Percentiles rank a stretch among this genome's conserved stretches.
Conservation (phyloP, 2,888 invertebrate species). For the Xestia rhomboidea region DNA sequence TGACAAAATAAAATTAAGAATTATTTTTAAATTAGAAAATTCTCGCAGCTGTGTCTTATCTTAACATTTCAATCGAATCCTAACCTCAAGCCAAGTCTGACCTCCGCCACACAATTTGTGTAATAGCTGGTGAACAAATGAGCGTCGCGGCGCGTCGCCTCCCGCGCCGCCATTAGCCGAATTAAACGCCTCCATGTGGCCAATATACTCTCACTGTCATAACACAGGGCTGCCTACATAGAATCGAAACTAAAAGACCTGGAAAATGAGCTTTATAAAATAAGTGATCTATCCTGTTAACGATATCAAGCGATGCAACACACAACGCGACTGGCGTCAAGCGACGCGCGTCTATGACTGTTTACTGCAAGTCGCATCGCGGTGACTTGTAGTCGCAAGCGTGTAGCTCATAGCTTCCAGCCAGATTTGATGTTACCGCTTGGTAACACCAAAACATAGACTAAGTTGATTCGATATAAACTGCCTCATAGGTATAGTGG, state of each 20-base stretch:
- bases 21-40: background rate
- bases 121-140: slow-evolving; percentile 70
- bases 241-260: background rate
- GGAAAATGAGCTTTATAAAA: background rate
- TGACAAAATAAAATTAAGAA: background rate
- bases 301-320: background rate
- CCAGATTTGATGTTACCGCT: too few species aligned
- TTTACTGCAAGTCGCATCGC: background rate
- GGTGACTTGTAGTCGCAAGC: background rate
- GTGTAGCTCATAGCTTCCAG: background rate
- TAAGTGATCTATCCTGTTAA: background rate
- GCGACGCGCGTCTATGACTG: background rate
- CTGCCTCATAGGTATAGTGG: background rate
- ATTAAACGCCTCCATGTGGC: slow-evolving; percentile 77
- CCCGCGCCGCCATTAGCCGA: slow-evolving; percentile 77
- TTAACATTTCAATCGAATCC: background rate
- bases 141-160: slow-evolving; percentile 63
- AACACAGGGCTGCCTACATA: slow-evolving; percentile 46
- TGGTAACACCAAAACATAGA: background rate
- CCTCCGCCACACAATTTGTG: slow-evolving; percentile 44
- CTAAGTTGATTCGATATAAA: background rate
- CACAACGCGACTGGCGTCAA: background rate
- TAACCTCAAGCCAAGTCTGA: slow-evolving; percentile 24
- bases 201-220: slow-evolving; percentile 65
- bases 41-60: slow-evolving; percentile 7